Percentiles rank a stretch among this genome's conserved stretches.
Evolutionary conservation across 2,113 vertebrate genomes (phyloP).

Genomic region (Calonectris borealis): DNA sequence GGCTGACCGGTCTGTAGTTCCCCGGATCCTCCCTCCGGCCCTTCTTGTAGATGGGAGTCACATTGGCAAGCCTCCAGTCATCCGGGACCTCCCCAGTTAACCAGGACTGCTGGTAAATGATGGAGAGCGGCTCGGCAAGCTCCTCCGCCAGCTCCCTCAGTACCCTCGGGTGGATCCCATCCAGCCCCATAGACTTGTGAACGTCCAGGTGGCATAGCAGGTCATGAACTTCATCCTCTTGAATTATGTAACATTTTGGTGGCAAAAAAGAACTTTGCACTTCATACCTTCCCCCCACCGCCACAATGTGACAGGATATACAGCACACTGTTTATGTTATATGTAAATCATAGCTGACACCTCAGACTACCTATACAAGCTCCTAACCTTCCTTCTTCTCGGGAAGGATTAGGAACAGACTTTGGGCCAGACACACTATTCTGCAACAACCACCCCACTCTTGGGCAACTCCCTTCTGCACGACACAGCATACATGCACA

Average conservation of each 20-base stretch:
- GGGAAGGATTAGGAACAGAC: not conserved
- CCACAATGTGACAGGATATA: not conserved
- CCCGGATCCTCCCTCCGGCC: no score
- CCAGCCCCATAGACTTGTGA: no score
- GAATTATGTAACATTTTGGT: not conserved
- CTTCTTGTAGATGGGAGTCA: no score
- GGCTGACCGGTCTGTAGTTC: no score
- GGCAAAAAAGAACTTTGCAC: not conserved
- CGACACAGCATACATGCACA: accelerated
- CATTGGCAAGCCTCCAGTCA: no score
- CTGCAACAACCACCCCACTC: not conserved
- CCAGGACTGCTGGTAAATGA: no score
- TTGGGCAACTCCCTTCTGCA: not conserved
- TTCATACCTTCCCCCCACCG: not conserved
- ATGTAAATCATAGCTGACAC: not conserved
- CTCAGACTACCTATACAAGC: not conserved
- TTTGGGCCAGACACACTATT: not conserved
- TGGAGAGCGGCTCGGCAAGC: no score
- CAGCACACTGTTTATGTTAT: not conserved
- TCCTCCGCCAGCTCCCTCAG: no score
- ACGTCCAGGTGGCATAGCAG: no score
- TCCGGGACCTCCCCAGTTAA: no score
- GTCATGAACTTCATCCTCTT: no score
- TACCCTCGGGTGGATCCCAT: no score
- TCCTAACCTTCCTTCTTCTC: not conserved